phyloP scores from a whole-genome alignment of 1,140 invertebrate species.

The Melitaea cinxia region DNA sequence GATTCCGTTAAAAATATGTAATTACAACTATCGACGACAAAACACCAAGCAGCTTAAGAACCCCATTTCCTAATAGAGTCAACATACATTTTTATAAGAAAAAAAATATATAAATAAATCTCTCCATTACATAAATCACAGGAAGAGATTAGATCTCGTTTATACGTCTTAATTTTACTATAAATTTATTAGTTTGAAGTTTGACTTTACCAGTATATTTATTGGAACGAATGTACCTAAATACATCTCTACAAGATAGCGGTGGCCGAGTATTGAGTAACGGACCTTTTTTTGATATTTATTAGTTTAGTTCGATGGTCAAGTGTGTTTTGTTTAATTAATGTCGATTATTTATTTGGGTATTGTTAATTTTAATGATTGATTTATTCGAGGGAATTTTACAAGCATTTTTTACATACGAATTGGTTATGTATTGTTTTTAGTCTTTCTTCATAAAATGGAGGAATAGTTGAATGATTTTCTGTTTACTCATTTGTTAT shows the following conservation, averaged over 20 bases:
- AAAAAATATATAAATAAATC: conserved; percentile 56
- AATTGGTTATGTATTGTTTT: too few relatives aligned
- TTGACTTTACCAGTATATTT: conserved; percentile 58
- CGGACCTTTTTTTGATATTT: conserved; percentile 49
- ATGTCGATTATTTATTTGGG: not conserved
- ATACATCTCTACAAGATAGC: conserved; percentile 64
- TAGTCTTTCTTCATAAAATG: too few relatives aligned
- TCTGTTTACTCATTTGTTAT: too few relatives aligned
- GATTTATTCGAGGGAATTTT: not conserved
- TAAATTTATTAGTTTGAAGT: conserved; percentile 68
- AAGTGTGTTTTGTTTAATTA: conserved; percentile 30
- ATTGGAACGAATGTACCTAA: conserved; percentile 62
- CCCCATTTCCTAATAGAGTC: conserved; percentile 12
- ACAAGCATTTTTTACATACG: too few relatives aligned
- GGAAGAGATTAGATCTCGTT: conserved; percentile 68
- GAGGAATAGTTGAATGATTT: too few relatives aligned
- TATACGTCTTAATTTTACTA: conserved; percentile 74
- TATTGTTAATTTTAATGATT: not conserved
- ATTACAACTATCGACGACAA: not conserved
- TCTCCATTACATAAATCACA: conserved; percentile 64
- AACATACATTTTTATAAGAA: conserved; percentile 39
- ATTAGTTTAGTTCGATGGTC: conserved; percentile 45
- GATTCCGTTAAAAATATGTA: too few relatives aligned
- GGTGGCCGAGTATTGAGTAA: conserved; percentile 55
- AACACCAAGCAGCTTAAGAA: too few relatives aligned